Evolutionary conservation across 2,888 invertebrate species (phyloP), one percentile per base, ranked within the genome.

Genomic region (Kryphioiulus occultus): DNA sequence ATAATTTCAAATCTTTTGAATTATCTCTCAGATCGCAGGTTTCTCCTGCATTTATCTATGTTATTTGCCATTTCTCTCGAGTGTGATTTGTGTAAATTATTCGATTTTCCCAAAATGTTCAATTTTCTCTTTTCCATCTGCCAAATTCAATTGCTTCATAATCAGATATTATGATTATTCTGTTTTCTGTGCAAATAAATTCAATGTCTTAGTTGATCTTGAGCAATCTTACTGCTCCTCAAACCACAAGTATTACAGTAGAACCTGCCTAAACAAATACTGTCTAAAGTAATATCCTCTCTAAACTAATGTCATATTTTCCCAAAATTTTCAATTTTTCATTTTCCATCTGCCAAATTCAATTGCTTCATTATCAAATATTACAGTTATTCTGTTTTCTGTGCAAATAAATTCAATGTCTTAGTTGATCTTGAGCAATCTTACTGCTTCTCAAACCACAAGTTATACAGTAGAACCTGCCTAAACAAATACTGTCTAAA

Each of bases 131-230:
- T n/a, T n/a, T n/a, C n/a, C n/a, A 68, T 68, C 26, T 47, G 47
- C 12, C 47, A 17, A 47, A 47, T 47, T 47, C 47, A 17, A 47
- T 17, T 47, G 1, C 12, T 10, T 12, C 22, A 12, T 22, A 68
- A 26, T 68, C 19, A n/a, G 17, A 19, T n/a, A 68, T 68, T 68
- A 26, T 26, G 9, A 3, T 68, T 22, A 19, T 78, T 78, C 3
- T 78, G 26, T 78, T 30, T 78, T 30, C 0, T 68, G 22, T 78
- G 78, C 26, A 32, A 78, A 17, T 78, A 30, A 68, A 68, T 7
- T 68, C 68, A 68, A 53, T 68, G 68, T 68, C 68, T 68, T 59
- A n/a, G n/a, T n/a, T n/a, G n/a, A n/a, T n/a, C n/a, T n/a, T n/a
- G n/a, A n/a, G n/a, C n/a, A n/a, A n/a, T n/a, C n/a, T n/a, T n/a